Conservation (phyloP, 1,140 invertebrate genomes). For the Mya arenaria region DNA sequence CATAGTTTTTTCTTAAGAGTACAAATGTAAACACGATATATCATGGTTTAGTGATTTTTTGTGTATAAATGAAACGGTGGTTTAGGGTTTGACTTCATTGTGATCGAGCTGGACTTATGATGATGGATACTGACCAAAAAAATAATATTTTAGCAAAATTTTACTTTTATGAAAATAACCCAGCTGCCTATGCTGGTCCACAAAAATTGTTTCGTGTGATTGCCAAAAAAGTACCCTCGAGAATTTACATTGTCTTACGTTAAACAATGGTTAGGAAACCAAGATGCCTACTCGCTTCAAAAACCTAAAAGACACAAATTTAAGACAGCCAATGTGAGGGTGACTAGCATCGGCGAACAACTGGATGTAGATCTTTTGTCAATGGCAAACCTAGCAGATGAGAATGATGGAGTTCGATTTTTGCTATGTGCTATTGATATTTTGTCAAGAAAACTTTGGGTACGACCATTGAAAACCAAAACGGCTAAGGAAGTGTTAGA, state of each 20-base stretch:
- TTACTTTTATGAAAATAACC: background rate
- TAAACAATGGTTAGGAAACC: conserved; percentile 19
- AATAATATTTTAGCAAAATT: too few species aligned
- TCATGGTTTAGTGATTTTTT: too few species aligned
- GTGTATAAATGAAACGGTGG: too few species aligned
- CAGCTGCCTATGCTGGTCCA: background rate
- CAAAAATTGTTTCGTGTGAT: background rate
- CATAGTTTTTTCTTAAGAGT: too few species aligned
- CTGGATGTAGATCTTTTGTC: conserved; percentile 49
- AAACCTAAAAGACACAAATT: too few species aligned
- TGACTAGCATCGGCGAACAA: conserved; percentile 29
- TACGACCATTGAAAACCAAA: conserved; percentile 7
- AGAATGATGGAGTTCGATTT: conserved; percentile 39
- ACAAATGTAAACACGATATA: too few species aligned
- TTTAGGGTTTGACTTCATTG: too few species aligned
- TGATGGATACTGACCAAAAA: too few species aligned
- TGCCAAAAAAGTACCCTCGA: background rate
- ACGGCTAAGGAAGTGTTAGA: background rate
- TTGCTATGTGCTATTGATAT: conserved; percentile 26
- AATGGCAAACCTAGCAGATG: conserved; percentile 36
- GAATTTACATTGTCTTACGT: background rate
- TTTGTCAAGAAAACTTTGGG: background rate
- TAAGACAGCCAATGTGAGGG: conserved; percentile 17
- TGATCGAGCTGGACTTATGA: too few species aligned
- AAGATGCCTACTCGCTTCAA: conserved; percentile 32